Percentiles rank a stretch among this genome's conserved stretches.
phyloP scores from a whole-genome alignment of 2,113 vertebrate genomes.

The Periophthalmodon schlosseri region DNA sequence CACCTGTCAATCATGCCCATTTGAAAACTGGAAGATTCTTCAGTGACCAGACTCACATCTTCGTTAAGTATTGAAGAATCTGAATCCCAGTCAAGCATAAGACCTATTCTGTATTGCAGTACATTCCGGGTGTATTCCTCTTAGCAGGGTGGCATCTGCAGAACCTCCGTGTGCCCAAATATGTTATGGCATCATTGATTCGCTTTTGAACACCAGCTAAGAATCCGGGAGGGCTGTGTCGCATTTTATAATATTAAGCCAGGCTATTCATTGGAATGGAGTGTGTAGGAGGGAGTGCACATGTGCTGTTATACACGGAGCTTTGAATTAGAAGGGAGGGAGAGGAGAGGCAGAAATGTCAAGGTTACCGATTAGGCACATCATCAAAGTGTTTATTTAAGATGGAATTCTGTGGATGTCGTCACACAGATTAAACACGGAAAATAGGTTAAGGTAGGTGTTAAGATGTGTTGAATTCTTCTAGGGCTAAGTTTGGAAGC shows the following conservation, averaged over 20 bases:
- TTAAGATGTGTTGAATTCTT: not conserved
- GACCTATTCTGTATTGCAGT: no score
- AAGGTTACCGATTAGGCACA: constrained; percentile 53
- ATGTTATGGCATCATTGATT: not conserved
- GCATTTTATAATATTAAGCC: constrained; percentile 68
- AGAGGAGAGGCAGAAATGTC: constrained; percentile 15
- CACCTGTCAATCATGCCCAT: no score
- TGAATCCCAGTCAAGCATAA: no score
- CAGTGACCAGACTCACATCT: no score
- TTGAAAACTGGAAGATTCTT: no score
- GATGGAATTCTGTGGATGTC: constrained; percentile 37
- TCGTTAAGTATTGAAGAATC: no score
- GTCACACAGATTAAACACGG: constrained; percentile 33
- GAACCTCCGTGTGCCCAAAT: not conserved
- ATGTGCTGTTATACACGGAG: constrained; percentile 67
- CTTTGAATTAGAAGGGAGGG: constrained; percentile 38
- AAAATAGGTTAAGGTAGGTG: constrained; percentile 9
- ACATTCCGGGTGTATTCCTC: no score
- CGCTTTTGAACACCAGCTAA: constrained; percentile 60
- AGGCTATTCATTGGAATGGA: constrained; percentile 59
- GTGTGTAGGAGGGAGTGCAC: constrained; percentile 72
- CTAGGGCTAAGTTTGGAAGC: not conserved
- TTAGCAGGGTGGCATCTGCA: not conserved
- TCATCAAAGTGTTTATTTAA: constrained; percentile 51
- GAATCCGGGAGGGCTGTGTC: constrained; percentile 61